Conservation (phyloP, 2,888 invertebrate genomes). For the Tromatobia lineatoria region DNA sequence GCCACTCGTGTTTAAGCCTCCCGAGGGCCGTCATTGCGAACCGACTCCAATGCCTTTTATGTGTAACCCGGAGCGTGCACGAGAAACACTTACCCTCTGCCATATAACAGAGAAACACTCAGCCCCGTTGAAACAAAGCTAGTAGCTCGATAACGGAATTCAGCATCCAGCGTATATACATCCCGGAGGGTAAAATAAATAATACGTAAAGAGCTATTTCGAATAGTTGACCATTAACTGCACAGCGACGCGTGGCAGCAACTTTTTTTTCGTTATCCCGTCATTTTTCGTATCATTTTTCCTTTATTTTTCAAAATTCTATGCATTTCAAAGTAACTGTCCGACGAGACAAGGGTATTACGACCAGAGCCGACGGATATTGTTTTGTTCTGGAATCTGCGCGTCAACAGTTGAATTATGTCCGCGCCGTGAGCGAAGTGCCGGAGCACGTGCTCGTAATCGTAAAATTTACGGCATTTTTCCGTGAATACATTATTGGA, state of each 20-base stretch:
- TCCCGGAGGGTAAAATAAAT: conserved; percentile 11
- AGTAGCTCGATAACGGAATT: conserved; percentile 36
- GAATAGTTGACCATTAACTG: conserved; percentile 21
- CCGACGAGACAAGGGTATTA: conserved; percentile 35
- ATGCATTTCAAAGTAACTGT: conserved; percentile 62
- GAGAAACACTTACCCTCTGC: conserved; percentile 57
- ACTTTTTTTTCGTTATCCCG: not conserved
- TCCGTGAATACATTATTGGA: conserved; percentile 29
- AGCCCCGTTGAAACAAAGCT: conserved; percentile 29
- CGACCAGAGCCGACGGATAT: conserved; percentile 25
- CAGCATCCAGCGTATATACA: not conserved
- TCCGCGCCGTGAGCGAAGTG: conserved; percentile 4
- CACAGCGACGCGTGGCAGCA: not conserved
- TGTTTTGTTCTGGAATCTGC: conserved; percentile 40
- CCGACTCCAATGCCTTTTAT: conserved; percentile 71
- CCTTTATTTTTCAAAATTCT: conserved; percentile 59
- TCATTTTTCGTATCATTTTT: too few relatives aligned
- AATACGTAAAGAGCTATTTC: conserved; percentile 1
- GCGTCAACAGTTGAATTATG: conserved; percentile 31
- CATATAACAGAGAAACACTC: conserved; percentile 37
- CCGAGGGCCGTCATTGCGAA: conserved; percentile 79
- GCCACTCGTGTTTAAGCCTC: conserved; percentile 74
- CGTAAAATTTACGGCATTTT: conserved; percentile 38
- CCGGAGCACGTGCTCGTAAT: conserved; percentile 20
- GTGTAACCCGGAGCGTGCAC: conserved; percentile 59